Conservation (phyloP, 2,888 invertebrate genomes). For the Meta bourneti region DNA sequence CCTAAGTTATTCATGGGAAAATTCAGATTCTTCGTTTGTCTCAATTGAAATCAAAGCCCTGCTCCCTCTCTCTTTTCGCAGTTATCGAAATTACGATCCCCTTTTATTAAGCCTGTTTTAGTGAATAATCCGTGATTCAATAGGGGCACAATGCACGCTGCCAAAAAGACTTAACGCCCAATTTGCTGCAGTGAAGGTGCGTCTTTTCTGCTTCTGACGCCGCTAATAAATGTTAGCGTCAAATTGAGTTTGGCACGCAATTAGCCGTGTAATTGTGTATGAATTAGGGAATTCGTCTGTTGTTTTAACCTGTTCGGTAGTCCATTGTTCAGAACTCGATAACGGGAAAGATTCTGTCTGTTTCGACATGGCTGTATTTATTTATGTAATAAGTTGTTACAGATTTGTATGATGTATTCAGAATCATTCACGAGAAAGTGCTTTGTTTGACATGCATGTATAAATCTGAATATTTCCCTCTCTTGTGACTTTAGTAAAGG, state of each 20-base stretch:
- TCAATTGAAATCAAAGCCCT: conserved; percentile 15
- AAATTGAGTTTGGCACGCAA: background rate
- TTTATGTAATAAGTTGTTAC: background rate
- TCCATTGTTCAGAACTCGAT: background rate
- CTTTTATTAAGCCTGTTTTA: conserved; percentile 4
- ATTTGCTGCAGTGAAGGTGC: background rate
- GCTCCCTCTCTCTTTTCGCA: background rate
- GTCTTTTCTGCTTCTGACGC: background rate
- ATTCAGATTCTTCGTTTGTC: conserved; percentile 37
- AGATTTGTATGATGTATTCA: background rate
- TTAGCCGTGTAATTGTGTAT: background rate
- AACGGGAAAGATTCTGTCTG: background rate
- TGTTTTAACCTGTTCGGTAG: background rate
- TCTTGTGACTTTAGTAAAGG: too few relatives aligned
- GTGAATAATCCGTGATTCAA: conserved; percentile 8
- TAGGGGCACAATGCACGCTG: background rate
- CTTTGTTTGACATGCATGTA: too few relatives aligned
- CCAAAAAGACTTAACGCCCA: background rate
- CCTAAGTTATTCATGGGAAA: conserved; percentile 55
- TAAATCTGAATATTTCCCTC: too few relatives aligned
- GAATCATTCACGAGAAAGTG: too few relatives aligned
- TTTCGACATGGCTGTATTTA: background rate
- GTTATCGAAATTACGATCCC: background rate
- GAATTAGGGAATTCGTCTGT: background rate
- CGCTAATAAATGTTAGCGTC: conserved; percentile 1